Evolutionary conservation across 23 tunicate genomes (phyloP).

Genomic region (Halocynthia aurantium): DNA sequence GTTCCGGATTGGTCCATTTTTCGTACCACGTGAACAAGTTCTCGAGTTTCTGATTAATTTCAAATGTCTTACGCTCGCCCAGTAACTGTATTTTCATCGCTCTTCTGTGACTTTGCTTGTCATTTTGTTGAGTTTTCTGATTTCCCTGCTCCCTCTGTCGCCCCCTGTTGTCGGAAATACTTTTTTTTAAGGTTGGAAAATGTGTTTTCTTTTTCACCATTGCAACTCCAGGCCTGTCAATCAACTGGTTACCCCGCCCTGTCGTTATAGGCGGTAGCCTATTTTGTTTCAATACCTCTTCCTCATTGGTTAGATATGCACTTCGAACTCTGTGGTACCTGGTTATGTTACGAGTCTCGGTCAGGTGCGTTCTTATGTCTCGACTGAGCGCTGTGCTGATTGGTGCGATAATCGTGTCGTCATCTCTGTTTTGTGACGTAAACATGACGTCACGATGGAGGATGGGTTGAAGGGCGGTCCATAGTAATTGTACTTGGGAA

Average conservation of each 20-base stretch:
- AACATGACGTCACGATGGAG: conserved; percentile 77
- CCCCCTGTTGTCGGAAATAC: too few relatives aligned
- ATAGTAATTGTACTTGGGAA: conserved; percentile 52
- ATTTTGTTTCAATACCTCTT: conserved; percentile 29
- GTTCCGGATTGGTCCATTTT: conserved; percentile 71
- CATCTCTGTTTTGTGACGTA: conserved; percentile 32
- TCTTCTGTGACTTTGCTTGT: too few relatives aligned
- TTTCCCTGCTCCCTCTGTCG: too few relatives aligned
- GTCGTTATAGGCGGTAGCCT: conserved; percentile 29
- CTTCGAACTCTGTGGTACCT: conserved; percentile 70
- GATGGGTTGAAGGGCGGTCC: conserved; percentile 70
- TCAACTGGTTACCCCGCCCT: not conserved
- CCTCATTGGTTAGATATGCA: conserved; percentile 51
- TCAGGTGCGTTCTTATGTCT: conserved; percentile 50
- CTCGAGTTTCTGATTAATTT: conserved; percentile 60
- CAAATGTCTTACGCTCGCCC: conserved; percentile 10
- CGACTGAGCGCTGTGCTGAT: conserved; percentile 67
- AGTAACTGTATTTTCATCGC: not conserved
- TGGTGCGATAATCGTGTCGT: conserved; percentile 34
- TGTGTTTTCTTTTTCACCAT: not conserved
- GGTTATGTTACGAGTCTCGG: conserved; percentile 43
- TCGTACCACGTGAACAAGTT: conserved; percentile 78
- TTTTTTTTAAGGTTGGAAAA: too few relatives aligned
- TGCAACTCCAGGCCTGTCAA: not conserved
- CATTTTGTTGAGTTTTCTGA: too few relatives aligned